phyloP scores from a whole-genome alignment of 2,113 vertebrate species.

The Mobula hypostoma region DNA sequence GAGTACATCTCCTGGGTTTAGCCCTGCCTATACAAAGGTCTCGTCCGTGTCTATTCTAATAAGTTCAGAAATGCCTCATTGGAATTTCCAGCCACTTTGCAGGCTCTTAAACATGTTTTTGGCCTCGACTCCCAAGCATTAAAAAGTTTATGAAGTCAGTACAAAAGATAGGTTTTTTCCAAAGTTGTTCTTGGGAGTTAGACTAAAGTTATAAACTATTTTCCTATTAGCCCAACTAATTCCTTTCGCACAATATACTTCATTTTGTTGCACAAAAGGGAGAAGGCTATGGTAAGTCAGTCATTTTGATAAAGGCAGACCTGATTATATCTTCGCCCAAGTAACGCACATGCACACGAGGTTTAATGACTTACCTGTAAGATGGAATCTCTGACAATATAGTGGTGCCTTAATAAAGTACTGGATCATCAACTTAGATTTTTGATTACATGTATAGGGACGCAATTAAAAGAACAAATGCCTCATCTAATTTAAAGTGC shows the following conservation, averaged over 20 bases:
- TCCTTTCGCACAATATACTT: not conserved
- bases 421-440: no score
- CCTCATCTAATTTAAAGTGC: not conserved
- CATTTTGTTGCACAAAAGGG: not conserved
- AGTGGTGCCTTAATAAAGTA: no score
- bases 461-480: not conserved
- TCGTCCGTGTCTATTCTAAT: not conserved
- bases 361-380: no score
- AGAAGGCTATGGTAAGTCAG: not conserved
- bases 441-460: no score
- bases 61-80: not conserved
- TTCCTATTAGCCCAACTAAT: not conserved
- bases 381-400: no score
- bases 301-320: not conserved
- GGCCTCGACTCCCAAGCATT: not conserved
- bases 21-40: not conserved
- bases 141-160: not conserved
- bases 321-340: not conserved
- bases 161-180: not conserved
- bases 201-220: not conserved
- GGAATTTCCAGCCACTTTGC: not conserved
- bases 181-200: not conserved
- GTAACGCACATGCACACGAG: not conserved
- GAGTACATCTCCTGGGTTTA: not conserved
- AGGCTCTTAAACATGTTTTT: not conserved